Conservation (phyloP, 2,797 vertebrate genomes). For the Argentina silus region DNA sequence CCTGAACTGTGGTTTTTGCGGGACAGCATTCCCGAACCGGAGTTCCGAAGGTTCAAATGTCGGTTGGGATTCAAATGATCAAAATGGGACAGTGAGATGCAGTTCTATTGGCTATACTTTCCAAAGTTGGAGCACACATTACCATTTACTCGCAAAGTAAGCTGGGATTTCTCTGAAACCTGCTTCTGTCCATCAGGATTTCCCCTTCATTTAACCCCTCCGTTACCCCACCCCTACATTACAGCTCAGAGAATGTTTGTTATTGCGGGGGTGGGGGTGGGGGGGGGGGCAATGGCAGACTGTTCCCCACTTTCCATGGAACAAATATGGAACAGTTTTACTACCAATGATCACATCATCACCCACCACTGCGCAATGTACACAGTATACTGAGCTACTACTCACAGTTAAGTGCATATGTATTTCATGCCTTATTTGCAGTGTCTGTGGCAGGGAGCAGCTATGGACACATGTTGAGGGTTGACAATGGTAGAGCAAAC, state of each 20-base stretch:
- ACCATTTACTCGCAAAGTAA: neutral
- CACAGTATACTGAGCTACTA: neutral
- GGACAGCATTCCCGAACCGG: no score
- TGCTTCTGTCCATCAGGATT: constrained; percentile 19
- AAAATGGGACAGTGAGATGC: neutral
- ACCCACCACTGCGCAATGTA: neutral
- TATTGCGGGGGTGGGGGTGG: constrained; percentile 30
- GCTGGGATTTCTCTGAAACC: neutral
- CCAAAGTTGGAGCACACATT: neutral
- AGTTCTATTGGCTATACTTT: neutral
- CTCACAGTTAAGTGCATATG: neutral
- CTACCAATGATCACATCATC: constrained; percentile 4
- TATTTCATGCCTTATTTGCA: neutral
- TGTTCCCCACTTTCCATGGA: neutral
- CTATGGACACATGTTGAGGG: constrained; percentile 5
- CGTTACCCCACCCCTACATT: constrained; percentile 27
- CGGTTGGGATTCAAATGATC: neutral
- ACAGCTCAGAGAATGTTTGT: constrained; percentile 54
- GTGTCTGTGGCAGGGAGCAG: constrained; percentile 19
- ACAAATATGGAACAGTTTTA: neutral
- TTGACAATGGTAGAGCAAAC: constrained; percentile 43
- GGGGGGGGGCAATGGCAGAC: constrained; percentile 11
- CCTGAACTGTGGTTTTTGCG: no score
- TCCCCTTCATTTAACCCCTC: constrained; percentile 27
- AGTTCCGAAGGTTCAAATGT: neutral